A percentile compares a stretch with the other conserved stretches of the same genome.
Evolutionary conservation across 1,140 invertebrate species (phyloP).

Genomic region (Aphelinus certus): DNA sequence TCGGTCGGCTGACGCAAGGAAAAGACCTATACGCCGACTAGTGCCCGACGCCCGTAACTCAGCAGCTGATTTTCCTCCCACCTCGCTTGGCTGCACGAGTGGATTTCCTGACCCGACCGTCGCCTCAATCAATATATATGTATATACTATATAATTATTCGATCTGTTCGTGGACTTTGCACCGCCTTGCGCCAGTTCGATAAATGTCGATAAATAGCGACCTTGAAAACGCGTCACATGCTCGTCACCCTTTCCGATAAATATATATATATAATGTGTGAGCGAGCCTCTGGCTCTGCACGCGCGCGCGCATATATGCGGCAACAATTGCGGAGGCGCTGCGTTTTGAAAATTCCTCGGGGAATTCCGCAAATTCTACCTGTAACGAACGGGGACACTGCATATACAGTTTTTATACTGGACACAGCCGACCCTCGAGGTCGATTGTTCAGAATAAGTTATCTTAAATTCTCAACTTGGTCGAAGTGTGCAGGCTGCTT

Average conservation of each 20-base stretch:
- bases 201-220: background rate
- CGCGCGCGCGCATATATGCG: too few relatives aligned
- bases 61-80: constrained; percentile 29
- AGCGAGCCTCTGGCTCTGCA: too few relatives aligned
- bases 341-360: background rate
- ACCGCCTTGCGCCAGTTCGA: background rate
- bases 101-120: background rate
- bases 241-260: background rate
- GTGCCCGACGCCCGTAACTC: background rate
- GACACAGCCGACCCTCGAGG: too few relatives aligned
- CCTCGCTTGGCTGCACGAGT: background rate
- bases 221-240: constrained; percentile 28
- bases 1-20: constrained; percentile 40
- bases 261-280: too few relatives aligned
- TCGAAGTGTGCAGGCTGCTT: too few relatives aligned
- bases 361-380: too few relatives aligned
- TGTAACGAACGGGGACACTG: too few relatives aligned
- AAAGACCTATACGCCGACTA: constrained; percentile 24
- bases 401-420: too few relatives aligned
- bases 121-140: background rate
- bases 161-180: background rate
- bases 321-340: background rate
- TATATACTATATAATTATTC: constrained; percentile 12
- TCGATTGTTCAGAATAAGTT: too few relatives aligned
- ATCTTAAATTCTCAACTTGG: too few relatives aligned